A percentile compares a stretch with the other conserved stretches of the same genome.
Evolutionary conservation across 2,797 vertebrate species (phyloP).

Genomic region (Taenioides sp.): DNA sequence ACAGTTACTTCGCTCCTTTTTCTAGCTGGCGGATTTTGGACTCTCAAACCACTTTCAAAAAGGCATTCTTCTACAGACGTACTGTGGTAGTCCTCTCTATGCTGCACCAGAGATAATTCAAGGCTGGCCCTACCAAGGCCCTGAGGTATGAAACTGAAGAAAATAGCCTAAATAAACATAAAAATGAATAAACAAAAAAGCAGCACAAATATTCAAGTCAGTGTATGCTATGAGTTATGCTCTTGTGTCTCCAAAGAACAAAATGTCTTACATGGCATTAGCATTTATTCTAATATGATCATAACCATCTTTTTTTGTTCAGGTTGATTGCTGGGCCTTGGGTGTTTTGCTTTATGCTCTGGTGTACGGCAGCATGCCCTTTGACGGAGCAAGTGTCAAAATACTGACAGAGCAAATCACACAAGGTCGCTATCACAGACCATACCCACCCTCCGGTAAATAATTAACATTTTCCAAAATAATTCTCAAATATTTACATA

Average conservation of each 20-base stretch:
- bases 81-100: slow-evolving; percentile 84
- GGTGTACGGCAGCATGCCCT: slow-evolving; percentile 86
- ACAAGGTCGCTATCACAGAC: slow-evolving; percentile 78
- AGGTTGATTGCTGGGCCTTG: slow-evolving; percentile 88
- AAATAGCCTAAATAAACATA: background rate
- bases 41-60: slow-evolving; percentile 77
- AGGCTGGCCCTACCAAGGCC: slow-evolving; percentile 80
- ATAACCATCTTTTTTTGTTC: slow-evolving; percentile 19
- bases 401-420: slow-evolving; percentile 81
- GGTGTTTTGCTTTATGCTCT: slow-evolving; percentile 83
- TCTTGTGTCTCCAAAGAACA: background rate
- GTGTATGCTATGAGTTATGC: background rate
- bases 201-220: no score
- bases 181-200: no score
- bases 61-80: slow-evolving; percentile 75
- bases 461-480: no score
- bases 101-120: slow-evolving; percentile 85
- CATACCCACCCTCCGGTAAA: slow-evolving; percentile 80
- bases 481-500: no score
- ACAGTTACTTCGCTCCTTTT: slow-evolving; percentile 3
- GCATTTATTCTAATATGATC: no score
- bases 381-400: slow-evolving; percentile 77
- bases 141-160: slow-evolving; percentile 71
- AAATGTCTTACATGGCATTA: no score
- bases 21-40: slow-evolving; percentile 82